Conservation (phyloP, 2,888 invertebrate species). For the Hemithea aestivaria region DNA sequence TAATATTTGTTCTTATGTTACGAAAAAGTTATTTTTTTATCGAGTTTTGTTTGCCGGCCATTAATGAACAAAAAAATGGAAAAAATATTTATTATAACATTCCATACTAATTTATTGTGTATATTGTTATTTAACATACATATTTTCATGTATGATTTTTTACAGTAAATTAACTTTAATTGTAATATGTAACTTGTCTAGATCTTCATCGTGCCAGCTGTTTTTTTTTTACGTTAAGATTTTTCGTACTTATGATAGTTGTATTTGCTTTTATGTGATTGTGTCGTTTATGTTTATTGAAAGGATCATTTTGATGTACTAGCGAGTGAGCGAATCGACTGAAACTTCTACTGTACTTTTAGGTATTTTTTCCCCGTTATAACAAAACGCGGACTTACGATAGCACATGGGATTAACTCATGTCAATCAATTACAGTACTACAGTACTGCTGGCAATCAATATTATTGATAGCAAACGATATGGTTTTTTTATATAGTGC, state of each 20-base stretch:
- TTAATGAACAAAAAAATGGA: slow-evolving; percentile 52
- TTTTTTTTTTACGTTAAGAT: slow-evolving; percentile 57
- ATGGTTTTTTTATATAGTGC: too few species aligned
- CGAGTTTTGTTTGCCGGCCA: slow-evolving; percentile 45
- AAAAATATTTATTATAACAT: slow-evolving; percentile 70
- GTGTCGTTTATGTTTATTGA: slow-evolving; percentile 16
- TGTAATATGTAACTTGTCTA: slow-evolving; percentile 68
- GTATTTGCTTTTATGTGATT: slow-evolving; percentile 68
- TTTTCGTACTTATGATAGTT: slow-evolving; percentile 74
- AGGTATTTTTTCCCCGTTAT: too few species aligned
- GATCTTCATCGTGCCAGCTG: slow-evolving; percentile 78
- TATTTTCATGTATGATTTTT: slow-evolving; percentile 72
- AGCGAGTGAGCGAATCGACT: too few species aligned
- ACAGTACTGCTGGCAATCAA: too few species aligned
- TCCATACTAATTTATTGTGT: slow-evolving; percentile 79
- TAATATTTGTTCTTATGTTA: slow-evolving; percentile 23
- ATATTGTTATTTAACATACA: slow-evolving; percentile 71
- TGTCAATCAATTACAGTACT: too few species aligned
- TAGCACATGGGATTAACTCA: too few species aligned
- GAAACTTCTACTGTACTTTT: too few species aligned
- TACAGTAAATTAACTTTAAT: slow-evolving; percentile 60
- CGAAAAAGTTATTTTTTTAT: slow-evolving; percentile 60
- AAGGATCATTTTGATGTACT: too few species aligned
- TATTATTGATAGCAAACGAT: too few species aligned
- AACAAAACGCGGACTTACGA: slow-evolving; percentile 3